phyloP scores from a whole-genome alignment of 2,797 vertebrate genomes.

The Girardinus metallicus region DNA sequence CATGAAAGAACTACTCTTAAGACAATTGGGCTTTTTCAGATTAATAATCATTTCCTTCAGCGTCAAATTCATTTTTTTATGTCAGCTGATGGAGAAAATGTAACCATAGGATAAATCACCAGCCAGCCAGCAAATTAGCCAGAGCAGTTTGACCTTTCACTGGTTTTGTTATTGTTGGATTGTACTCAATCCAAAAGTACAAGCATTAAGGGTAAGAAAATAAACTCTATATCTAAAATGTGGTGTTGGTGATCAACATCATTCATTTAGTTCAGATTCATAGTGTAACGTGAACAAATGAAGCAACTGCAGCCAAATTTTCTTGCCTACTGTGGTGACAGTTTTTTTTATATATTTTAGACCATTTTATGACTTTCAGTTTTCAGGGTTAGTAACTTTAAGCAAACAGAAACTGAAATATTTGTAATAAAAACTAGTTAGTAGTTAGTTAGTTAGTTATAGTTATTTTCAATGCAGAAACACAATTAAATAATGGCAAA shows the following conservation, averaged over 20 bases:
- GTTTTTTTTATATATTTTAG: not conserved
- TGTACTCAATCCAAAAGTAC: not conserved
- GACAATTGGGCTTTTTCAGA: not conserved
- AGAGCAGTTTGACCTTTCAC: not conserved
- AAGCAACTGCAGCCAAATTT: not conserved
- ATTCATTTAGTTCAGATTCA: too few species aligned
- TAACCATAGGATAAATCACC: not conserved
- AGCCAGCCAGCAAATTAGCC: not conserved
- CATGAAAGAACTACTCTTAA: not conserved
- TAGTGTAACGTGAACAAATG: not conserved
- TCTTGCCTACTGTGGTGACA: not conserved
- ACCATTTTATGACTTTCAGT: not conserved
- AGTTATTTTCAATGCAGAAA: not conserved
- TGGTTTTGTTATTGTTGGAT: not conserved
- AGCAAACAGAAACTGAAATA: not conserved
- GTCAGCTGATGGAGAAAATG: not conserved
- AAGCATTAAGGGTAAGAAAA: not conserved
- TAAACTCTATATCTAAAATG: not conserved
- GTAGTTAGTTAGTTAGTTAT: too few species aligned
- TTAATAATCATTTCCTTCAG: not conserved
- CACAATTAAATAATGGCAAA: not conserved
- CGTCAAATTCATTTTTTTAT: not conserved
- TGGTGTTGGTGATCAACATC: not conserved
- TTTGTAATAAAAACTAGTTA: not conserved
- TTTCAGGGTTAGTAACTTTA: not conserved